These are phyloP conservation scores for Leucoraja erinaceus DNA, from an alignment of 2,113 vertebrate genomes.

Conservation along the genomic window DNA sequence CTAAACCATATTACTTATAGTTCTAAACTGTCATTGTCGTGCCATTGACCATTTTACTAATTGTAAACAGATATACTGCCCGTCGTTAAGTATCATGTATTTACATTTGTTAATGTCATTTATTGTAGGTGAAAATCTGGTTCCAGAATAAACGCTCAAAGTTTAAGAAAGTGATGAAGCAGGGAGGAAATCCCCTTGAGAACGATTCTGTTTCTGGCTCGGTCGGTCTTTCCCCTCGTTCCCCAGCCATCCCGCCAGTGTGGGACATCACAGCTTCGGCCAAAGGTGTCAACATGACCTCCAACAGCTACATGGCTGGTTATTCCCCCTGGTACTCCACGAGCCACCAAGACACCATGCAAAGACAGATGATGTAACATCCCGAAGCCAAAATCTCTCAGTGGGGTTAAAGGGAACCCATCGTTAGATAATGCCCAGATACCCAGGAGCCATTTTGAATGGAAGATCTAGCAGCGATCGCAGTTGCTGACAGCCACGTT, in stretches of 20 bases:
- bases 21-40: not conserved
- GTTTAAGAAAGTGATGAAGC: conserved; percentile 97
- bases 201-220: conserved; percentile 83
- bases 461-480: not conserved
- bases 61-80: not conserved
- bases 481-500: not conserved
- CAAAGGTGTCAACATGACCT: conserved; percentile 95
- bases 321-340: conserved; percentile 99
- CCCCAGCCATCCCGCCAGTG: conserved; percentile 89
- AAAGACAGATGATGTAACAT: conserved; percentile 84
- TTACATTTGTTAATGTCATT: not conserved
- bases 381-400: not conserved
- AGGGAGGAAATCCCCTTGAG: conserved; percentile 88
- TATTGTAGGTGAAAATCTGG: conserved; percentile 94
- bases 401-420: conserved; percentile 21
- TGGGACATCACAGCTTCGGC: conserved; percentile 95
- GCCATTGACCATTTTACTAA: not conserved
- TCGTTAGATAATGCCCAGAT: not conserved
- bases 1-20: not conserved
- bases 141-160: conserved; percentile 99
- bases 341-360: conserved; percentile 97
- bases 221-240: conserved; percentile 85
- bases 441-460: not conserved
- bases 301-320: conserved; percentile 96
- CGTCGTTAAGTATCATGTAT: not conserved